Evolutionary conservation across 1,140 invertebrate genomes (phyloP).

Genomic region (Anastatus disparis): DNA sequence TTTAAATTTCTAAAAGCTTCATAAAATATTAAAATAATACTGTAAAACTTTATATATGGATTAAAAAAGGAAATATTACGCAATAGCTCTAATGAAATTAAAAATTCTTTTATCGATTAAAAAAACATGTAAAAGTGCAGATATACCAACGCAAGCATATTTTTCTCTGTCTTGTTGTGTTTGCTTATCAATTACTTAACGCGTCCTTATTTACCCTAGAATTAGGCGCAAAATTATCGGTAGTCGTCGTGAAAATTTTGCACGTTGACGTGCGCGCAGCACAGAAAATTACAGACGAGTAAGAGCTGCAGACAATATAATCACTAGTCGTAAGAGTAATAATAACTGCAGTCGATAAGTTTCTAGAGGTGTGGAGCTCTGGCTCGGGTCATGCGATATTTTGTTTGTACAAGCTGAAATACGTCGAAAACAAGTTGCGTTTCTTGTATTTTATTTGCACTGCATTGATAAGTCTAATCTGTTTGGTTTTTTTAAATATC

Average conservation of each 20-base stretch:
- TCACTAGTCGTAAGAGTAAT: constrained; percentile 23
- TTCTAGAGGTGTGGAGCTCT: background rate
- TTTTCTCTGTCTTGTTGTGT: background rate
- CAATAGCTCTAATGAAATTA: background rate
- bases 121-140: background rate
- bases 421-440: background rate
- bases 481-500: no score
- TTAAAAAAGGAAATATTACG: background rate
- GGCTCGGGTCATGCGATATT: background rate
- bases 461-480: no score
- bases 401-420: constrained; percentile 3
- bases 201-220: constrained; percentile 5
- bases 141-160: background rate
- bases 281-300: constrained; percentile 26
- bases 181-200: constrained; percentile 39
- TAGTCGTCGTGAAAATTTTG: background rate
- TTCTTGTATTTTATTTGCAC: no score
- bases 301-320: constrained; percentile 10
- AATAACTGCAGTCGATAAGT: constrained; percentile 31
- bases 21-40: background rate
- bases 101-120: background rate
- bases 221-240: constrained; percentile 9
- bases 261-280: constrained; percentile 6
- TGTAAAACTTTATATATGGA: background rate
- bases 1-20: no score